A percentile compares a stretch with the other conserved stretches of the same genome.
Conservation (phyloP, 2,113 vertebrate genomes). For the Murina feae region DNA sequence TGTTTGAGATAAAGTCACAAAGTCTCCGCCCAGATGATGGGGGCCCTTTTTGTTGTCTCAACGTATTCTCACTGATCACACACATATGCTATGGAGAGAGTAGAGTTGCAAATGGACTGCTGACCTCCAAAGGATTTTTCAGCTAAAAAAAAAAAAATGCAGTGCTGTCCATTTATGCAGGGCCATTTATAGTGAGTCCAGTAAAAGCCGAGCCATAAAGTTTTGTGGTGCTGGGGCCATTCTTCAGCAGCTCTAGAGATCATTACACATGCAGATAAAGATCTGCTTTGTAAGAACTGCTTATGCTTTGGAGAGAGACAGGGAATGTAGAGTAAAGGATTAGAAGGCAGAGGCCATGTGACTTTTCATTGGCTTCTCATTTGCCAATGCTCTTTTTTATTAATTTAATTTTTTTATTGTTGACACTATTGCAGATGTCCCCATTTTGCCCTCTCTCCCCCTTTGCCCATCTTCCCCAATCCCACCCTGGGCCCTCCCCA, state of each 20-base stretch:
- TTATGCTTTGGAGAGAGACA: neutral
- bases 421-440: neutral
- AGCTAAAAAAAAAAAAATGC: neutral
- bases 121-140: neutral
- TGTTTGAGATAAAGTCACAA: neutral
- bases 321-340: neutral
- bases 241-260: neutral
- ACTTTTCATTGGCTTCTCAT: neutral
- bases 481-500: neutral
- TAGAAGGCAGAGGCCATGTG: neutral
- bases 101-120: neutral
- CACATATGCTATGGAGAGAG: neutral
- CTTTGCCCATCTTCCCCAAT: neutral
- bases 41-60: neutral
- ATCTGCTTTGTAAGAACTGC: neutral
- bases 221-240: neutral
- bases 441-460: neutral
- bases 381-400: neutral
- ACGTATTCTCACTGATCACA: neutral
- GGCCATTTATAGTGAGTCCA: neutral
- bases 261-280: neutral
- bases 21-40: neutral
- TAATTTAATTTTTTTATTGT: neutral
- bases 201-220: neutral
- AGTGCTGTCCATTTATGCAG: neutral